A percentile compares a stretch with the other conserved stretches of the same genome.
phyloP scores from a whole-genome alignment of 1,140 invertebrate genomes.

The Berghia stephanieae region DNA sequence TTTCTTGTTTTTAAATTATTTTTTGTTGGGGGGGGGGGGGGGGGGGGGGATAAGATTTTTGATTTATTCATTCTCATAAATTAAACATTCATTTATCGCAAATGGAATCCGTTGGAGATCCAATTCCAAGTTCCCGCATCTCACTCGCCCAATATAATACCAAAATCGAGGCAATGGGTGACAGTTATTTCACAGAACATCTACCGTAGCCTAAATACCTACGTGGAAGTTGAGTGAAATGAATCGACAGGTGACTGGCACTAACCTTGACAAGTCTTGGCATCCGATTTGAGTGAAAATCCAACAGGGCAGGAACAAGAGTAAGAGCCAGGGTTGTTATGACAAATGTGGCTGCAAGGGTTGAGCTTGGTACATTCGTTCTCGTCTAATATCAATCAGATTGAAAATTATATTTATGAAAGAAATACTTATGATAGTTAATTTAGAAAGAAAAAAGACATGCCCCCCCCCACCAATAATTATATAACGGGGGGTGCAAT shows the following conservation, averaged over 20 bases:
- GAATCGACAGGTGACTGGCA: not conserved
- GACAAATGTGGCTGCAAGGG: constrained; percentile 72
- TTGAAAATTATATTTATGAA: not conserved
- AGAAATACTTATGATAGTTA: not conserved
- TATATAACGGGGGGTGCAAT: not conserved
- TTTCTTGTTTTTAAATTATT: too few species aligned
- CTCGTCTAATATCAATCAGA: constrained; percentile 63
- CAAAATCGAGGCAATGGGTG: not conserved
- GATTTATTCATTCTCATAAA: too few species aligned
- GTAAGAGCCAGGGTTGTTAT: constrained; percentile 72
- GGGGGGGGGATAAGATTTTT: too few species aligned
- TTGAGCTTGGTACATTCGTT: constrained; percentile 71
- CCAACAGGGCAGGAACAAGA: constrained; percentile 75
- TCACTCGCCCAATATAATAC: too few species aligned
- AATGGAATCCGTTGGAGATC: too few species aligned
- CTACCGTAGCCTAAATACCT: not conserved
- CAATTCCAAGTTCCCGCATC: too few species aligned
- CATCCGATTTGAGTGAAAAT: constrained; percentile 55
- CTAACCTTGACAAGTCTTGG: constrained; percentile 63
- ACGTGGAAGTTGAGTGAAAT: not conserved
- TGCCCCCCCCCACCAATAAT: not conserved
- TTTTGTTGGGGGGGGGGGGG: too few species aligned
- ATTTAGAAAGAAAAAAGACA: not conserved
- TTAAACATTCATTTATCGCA: too few species aligned
- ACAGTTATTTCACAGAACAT: not conserved